Evolutionary conservation across 2,888 invertebrate genomes (phyloP).

Genomic region (Osmoderma eremita): DNA sequence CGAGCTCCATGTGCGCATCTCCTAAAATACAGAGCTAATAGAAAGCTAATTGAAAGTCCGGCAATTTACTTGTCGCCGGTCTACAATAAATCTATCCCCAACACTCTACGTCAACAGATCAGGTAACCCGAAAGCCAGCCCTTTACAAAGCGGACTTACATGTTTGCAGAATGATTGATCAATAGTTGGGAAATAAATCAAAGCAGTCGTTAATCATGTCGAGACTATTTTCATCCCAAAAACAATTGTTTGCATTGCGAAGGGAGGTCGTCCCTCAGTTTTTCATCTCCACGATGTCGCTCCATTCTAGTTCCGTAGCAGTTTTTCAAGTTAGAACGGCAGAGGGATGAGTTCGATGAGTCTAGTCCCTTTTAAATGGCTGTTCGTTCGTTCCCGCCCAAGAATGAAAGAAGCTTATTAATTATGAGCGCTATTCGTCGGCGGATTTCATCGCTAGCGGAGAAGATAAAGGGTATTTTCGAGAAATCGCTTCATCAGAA

Average conservation of each 20-base stretch:
- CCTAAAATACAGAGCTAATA: conserved; percentile 26
- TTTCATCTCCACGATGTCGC: conserved; percentile 9
- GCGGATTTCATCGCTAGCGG: background rate
- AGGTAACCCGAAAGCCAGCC: conserved; percentile 27
- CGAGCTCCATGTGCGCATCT: conserved; percentile 10
- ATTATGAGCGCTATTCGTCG: conserved; percentile 21
- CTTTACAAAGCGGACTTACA: conserved; percentile 55
- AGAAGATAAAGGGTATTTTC: background rate
- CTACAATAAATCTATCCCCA: conserved; percentile 32
- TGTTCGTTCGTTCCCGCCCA: background rate
- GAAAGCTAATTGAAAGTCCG: conserved; percentile 38
- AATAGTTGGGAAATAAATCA: conserved; percentile 58
- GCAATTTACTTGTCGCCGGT: conserved; percentile 33
- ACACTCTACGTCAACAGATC: conserved; percentile 27
- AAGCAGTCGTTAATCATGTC: conserved; percentile 59
- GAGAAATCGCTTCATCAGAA: background rate
- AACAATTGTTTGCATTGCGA: conserved; percentile 52
- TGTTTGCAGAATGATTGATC: conserved; percentile 54
- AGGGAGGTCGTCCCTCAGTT: conserved; percentile 7
- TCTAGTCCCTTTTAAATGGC: conserved; percentile 28
- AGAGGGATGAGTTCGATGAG: background rate
- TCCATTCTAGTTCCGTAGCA: background rate
- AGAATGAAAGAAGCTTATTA: conserved; percentile 28
- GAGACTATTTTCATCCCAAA: conserved; percentile 46
- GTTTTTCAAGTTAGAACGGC: background rate